These are phyloP conservation scores for Lamellibrachia columna DNA, from an alignment of 2,888 invertebrate species.

Conservation along the genomic window DNA sequence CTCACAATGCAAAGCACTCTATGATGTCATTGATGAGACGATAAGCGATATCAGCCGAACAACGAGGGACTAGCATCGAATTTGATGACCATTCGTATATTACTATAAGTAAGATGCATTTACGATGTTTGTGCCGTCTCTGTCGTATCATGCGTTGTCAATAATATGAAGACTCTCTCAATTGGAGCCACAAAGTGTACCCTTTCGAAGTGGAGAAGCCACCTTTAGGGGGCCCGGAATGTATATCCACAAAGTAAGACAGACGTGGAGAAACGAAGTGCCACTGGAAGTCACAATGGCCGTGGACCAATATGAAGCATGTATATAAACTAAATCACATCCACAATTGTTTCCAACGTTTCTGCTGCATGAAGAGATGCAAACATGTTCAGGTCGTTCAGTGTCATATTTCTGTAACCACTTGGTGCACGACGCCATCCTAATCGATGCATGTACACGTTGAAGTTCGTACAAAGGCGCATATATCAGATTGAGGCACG, in stretches of 20 bases:
- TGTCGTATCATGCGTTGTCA: background rate
- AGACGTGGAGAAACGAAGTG: background rate
- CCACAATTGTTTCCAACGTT: background rate
- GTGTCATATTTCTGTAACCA: too few species aligned
- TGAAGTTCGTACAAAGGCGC: background rate
- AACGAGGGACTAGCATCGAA: background rate
- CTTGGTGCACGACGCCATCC: background rate
- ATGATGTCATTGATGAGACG: too few species aligned
- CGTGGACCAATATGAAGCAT: background rate
- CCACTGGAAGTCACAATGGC: background rate
- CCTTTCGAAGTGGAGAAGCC: background rate
- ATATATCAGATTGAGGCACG: background rate
- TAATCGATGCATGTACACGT: background rate
- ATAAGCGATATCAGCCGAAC: too few species aligned
- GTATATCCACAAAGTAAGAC: background rate
- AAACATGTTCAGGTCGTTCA: background rate
- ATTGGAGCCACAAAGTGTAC: background rate
- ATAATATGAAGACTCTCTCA: background rate
- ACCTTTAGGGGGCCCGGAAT: background rate
- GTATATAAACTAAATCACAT: background rate
- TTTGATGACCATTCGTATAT: background rate
- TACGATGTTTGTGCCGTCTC: background rate
- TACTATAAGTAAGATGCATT: background rate
- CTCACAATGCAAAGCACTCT: too few species aligned
- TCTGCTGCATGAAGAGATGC: background rate